Percentiles rank a stretch among this genome's conserved stretches.
These are phyloP conservation scores for Leptinotarsa haldemani DNA, from an alignment of 2,888 invertebrate genomes.

Conservation along the genomic window DNA sequence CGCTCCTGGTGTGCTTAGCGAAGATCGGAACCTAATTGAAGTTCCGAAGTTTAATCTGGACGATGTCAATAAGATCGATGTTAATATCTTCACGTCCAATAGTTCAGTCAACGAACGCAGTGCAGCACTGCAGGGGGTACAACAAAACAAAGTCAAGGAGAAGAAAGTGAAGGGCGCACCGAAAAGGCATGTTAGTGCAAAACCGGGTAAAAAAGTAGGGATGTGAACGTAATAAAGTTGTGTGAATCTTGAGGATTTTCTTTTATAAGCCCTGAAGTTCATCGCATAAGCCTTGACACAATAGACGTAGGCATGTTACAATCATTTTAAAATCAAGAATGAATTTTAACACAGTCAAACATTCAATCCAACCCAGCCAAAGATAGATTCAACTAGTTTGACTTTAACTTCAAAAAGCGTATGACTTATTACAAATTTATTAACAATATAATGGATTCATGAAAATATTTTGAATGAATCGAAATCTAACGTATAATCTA, in stretches of 20 bases:
- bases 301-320: too few species aligned
- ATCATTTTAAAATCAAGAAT: too few species aligned
- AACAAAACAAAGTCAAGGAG: constrained; percentile 37
- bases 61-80: constrained; percentile 52
- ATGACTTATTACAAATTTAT: too few species aligned
- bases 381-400: too few species aligned
- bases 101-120: constrained; percentile 23
- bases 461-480: too few species aligned
- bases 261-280: too few species aligned
- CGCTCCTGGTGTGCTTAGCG: constrained; percentile 69
- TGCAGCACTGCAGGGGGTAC: constrained; percentile 30
- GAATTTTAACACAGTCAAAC: too few species aligned
- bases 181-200: constrained; percentile 29
- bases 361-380: too few species aligned
- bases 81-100: constrained; percentile 47
- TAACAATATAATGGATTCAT: too few species aligned
- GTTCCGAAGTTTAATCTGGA: constrained; percentile 43
- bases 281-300: too few species aligned
- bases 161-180: constrained; percentile 30
- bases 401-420: too few species aligned
- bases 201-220: constrained; percentile 25
- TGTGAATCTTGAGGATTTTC: neutral
- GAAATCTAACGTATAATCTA: too few species aligned
- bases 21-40: constrained; percentile 48
- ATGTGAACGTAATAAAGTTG: constrained; percentile 16